Conservation (phyloP, 1,140 invertebrate species). For the Listronotus bonariensis region DNA sequence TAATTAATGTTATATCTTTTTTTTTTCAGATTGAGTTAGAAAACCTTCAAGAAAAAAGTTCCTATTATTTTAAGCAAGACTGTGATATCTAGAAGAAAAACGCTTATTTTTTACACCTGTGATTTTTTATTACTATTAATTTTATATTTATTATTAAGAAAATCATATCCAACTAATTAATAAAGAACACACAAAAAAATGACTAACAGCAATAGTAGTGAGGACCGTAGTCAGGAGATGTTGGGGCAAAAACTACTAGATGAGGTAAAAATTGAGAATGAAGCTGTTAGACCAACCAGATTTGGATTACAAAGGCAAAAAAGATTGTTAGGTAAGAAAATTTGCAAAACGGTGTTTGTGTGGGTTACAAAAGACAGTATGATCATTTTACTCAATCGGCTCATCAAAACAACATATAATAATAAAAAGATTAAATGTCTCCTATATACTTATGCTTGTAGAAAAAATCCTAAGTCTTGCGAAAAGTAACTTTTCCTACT, state of each 20-base stretch:
- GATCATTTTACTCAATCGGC: too few relatives aligned
- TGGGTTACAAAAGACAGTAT: too few relatives aligned
- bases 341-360: too few relatives aligned
- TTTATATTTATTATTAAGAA: background rate
- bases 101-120: conserved; percentile 36
- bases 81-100: conserved; percentile 36
- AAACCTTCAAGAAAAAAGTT: conserved; percentile 4
- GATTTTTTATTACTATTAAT: conserved; percentile 26
- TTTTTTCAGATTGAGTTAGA: conserved; percentile 8
- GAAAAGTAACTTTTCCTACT: too few relatives aligned
- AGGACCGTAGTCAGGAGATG: conserved; percentile 23
- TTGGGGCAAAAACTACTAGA: conserved; percentile 39
- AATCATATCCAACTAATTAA: background rate
- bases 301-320: conserved; percentile 32
- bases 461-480: too few relatives aligned
- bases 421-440: too few relatives aligned
- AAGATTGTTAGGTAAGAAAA: conserved; percentile 29
- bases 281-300: conserved; percentile 20
- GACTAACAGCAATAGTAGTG: conserved; percentile 16
- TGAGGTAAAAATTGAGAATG: conserved; percentile 35
- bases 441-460: too few relatives aligned
- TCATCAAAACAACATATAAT: too few relatives aligned
- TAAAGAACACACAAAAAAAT: background rate
- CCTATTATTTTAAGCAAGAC: conserved; percentile 12
- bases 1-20: too few relatives aligned